Evolutionary conservation across 2,888 invertebrate species (phyloP).

Genomic region (Melinopterus prodromus): DNA sequence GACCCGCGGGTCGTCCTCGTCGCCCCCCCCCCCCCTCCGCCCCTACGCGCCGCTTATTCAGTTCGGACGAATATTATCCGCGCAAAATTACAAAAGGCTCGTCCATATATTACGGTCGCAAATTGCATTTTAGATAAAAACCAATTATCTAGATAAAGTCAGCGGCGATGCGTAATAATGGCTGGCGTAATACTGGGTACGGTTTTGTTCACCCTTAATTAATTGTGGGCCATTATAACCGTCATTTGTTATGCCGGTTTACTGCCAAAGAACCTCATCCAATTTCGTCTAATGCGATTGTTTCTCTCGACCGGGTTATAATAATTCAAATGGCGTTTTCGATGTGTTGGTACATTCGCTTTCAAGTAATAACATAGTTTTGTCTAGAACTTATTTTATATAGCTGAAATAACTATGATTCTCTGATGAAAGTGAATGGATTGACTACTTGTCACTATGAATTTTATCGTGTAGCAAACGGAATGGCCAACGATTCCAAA

Average conservation of each 20-base stretch:
- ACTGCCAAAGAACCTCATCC: constrained; percentile 4
- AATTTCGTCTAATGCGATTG: not conserved
- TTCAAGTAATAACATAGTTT: not conserved
- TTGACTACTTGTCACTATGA: no score
- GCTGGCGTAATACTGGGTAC: constrained; percentile 13
- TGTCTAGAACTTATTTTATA: not conserved
- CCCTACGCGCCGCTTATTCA: constrained; percentile 13
- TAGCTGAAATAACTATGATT: not conserved
- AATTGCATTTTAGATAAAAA: constrained; percentile 32
- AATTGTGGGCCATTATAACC: constrained; percentile 24
- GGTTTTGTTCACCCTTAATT: constrained; percentile 16
- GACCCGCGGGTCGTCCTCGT: constrained; percentile 12
- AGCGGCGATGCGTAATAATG: constrained; percentile 25
- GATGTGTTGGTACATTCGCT: not conserved
- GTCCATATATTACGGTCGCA: constrained; percentile 28
- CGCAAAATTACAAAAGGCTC: constrained; percentile 27
- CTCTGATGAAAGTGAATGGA: no score
- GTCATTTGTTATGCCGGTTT: constrained; percentile 17
- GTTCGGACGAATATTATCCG: constrained; percentile 26
- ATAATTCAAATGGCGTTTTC: not conserved
- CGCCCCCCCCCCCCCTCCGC: not conserved
- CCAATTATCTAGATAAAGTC: constrained; percentile 30
- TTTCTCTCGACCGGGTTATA: not conserved
- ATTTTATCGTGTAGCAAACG: no score
- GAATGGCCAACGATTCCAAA: no score